Evolutionary conservation across 2,113 vertebrate genomes (phyloP).

Genomic region (Addax nasomaculatus): DNA sequence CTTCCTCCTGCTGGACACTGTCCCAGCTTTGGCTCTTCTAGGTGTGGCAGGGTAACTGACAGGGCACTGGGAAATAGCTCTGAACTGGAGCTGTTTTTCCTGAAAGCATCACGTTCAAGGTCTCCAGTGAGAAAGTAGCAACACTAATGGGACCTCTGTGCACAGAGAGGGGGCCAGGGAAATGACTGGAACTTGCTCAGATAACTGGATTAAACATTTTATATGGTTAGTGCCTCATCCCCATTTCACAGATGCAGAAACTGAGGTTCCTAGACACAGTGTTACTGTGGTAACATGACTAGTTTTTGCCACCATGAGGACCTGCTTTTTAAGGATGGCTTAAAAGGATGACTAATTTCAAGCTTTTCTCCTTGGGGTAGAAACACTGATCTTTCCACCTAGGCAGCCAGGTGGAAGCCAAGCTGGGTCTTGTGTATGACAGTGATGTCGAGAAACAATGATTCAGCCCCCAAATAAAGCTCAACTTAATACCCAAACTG

Average conservation of each 20-base stretch:
- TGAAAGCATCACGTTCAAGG: background rate
- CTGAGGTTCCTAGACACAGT: background rate
- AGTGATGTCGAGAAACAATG: constrained; percentile 38
- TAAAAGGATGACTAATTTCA: background rate
- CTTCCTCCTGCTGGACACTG: background rate
- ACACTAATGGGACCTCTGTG: background rate
- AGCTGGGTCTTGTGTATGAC: background rate
- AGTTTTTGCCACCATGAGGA: background rate
- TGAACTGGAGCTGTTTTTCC: background rate
- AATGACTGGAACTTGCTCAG: background rate
- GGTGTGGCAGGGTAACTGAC: background rate
- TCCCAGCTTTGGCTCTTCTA: background rate
- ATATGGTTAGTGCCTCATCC: background rate
- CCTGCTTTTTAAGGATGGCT: background rate
- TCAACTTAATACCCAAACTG: background rate
- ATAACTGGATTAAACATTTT: background rate
- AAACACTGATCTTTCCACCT: background rate
- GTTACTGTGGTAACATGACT: background rate
- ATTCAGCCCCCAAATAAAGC: constrained; percentile 37
- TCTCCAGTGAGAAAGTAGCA: background rate
- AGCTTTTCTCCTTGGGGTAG: background rate
- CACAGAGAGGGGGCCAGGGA: background rate
- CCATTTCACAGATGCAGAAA: background rate
- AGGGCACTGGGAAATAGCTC: background rate
- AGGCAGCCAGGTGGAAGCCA: background rate